Percentiles rank a stretch among this genome's conserved stretches.
Conservation (phyloP, 2,888 invertebrate genomes). For the Xanthorhoe spadicearia region DNA sequence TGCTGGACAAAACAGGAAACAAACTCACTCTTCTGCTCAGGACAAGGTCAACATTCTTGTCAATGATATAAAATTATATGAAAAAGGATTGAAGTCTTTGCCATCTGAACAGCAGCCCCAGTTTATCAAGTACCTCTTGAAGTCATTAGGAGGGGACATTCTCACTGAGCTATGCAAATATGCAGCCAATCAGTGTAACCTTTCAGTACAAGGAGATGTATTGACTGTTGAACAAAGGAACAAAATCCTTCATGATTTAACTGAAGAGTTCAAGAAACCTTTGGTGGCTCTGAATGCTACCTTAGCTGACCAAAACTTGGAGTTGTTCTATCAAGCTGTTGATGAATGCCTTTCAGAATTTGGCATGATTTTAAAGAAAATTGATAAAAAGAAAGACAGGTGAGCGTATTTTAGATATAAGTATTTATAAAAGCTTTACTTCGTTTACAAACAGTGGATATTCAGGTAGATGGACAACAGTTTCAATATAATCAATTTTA, state of each 20-base stretch:
- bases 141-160: constrained; percentile 93
- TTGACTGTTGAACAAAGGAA: constrained; percentile 87
- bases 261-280: constrained; percentile 87
- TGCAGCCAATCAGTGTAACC: constrained; percentile 89
- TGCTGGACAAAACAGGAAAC: constrained; percentile 88
- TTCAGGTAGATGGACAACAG: too few species aligned
- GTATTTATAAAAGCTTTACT: not conserved
- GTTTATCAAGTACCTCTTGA: constrained; percentile 92
- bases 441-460: too few species aligned
- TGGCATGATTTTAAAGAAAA: constrained; percentile 93
- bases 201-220: constrained; percentile 85
- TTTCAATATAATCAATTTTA: too few species aligned
- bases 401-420: constrained; percentile 49
- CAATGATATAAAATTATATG: constrained; percentile 91
- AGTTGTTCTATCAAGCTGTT: constrained; percentile 91
- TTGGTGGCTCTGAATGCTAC: constrained; percentile 88
- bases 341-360: constrained; percentile 89
- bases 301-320: constrained; percentile 88
- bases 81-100: constrained; percentile 89
- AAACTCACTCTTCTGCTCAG: constrained; percentile 92
- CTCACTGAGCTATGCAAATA: constrained; percentile 91
- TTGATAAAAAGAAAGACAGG: constrained; percentile 94
- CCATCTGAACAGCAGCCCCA: constrained; percentile 87
- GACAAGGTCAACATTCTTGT: constrained; percentile 92
- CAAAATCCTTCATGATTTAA: constrained; percentile 88